A percentile compares a stretch with the other conserved stretches of the same genome.
Conservation (phyloP, 2,113 vertebrate species). For the Lamprotornis superbus region DNA sequence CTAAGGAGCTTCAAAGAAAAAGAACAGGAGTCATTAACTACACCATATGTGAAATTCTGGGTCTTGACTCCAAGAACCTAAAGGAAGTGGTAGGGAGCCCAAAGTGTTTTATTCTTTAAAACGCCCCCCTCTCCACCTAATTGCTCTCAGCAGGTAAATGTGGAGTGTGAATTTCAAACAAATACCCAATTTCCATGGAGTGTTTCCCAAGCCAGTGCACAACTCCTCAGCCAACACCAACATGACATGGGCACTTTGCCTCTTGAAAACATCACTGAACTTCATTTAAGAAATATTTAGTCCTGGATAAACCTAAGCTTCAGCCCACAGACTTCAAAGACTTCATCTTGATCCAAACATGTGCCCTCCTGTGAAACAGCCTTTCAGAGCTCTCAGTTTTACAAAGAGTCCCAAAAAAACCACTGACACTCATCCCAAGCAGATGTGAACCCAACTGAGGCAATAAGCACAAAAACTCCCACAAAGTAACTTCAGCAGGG, state of each 20-base stretch:
- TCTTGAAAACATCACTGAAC: background rate
- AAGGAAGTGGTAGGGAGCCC: background rate
- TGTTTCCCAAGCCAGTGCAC: background rate
- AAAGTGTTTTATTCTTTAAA: background rate
- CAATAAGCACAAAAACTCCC: background rate
- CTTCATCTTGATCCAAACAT: background rate
- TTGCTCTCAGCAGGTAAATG: background rate
- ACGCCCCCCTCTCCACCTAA: background rate
- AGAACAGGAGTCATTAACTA: background rate
- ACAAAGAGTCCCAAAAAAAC: background rate
- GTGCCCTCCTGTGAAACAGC: background rate
- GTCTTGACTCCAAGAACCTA: background rate
- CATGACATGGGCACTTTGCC: rapidly evolving
- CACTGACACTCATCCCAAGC: background rate
- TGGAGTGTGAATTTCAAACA: background rate
- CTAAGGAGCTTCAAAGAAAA: background rate
- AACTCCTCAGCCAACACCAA: background rate
- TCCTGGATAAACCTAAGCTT: background rate
- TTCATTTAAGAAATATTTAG: background rate
- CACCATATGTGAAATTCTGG: background rate
- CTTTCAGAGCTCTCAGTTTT: background rate
- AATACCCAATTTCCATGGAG: background rate
- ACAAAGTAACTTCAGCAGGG: background rate
- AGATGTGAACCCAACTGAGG: background rate
- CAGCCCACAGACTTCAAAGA: background rate